phyloP scores from a whole-genome alignment of 2,113 vertebrate genomes.

The Elachura formosa region DNA sequence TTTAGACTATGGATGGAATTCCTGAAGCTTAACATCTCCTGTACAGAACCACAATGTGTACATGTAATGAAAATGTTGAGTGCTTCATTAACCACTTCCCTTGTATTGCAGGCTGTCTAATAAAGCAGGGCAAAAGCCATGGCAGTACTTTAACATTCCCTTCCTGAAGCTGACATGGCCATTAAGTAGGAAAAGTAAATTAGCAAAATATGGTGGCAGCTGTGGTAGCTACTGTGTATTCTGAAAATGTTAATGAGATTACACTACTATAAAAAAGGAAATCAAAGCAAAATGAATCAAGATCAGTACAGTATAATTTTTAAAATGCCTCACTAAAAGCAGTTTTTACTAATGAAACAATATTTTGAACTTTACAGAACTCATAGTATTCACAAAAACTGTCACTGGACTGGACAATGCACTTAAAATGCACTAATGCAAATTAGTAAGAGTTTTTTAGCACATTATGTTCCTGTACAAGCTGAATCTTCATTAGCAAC shows the following conservation, averaged over 20 bases:
- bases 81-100: background rate
- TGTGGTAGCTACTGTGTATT: background rate
- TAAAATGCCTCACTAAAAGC: background rate
- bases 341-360: background rate
- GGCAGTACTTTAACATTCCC: background rate
- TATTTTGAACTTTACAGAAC: background rate
- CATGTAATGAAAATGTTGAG: accelerated
- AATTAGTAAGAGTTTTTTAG: background rate
- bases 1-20: background rate
- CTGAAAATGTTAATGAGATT: background rate
- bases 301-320: background rate
- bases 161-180: background rate
- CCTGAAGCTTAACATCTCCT: background rate
- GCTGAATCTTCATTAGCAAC: background rate
- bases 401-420: background rate
- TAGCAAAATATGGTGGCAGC: background rate
- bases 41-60: background rate
- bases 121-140: background rate
- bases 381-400: background rate
- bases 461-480: background rate
- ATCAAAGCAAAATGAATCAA: background rate
- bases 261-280: background rate
- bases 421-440: background rate
- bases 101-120: background rate
- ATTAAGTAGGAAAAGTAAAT: background rate